Conservation (phyloP, 2,113 vertebrate species). For the Seriola dumerili region DNA sequence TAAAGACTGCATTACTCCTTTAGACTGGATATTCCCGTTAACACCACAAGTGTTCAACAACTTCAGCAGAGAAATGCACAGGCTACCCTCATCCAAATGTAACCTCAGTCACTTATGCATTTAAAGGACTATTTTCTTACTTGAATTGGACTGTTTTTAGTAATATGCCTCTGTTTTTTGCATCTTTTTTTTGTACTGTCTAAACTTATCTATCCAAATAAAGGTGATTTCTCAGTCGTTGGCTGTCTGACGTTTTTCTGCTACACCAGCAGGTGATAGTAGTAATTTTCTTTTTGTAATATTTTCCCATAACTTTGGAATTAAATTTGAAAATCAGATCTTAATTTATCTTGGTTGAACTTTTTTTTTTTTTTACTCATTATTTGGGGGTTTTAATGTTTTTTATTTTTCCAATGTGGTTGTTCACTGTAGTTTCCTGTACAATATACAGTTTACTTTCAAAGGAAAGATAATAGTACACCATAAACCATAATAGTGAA, state of each 20-base stretch:
- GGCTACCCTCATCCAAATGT: constrained; percentile 8
- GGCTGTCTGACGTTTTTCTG: background rate
- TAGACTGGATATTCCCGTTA: constrained; percentile 12
- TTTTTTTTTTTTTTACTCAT: too few relatives aligned
- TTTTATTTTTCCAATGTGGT: too few relatives aligned
- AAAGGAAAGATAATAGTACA: too few relatives aligned
- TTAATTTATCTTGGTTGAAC: too few relatives aligned
- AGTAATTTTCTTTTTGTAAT: too few relatives aligned
- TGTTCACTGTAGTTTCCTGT: too few relatives aligned
- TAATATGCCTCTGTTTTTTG: constrained; percentile 65
- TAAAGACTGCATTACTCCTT: background rate
- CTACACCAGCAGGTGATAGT: background rate
- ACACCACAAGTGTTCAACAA: constrained; percentile 10
- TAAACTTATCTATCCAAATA: constrained; percentile 72
- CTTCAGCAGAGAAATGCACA: constrained; percentile 32
- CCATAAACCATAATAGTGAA: too few relatives aligned
- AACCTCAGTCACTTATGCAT: constrained; percentile 50
- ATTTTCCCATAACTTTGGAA: too few relatives aligned
- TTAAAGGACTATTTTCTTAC: constrained; percentile 77
- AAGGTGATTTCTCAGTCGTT: constrained; percentile 65
- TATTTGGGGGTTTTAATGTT: too few relatives aligned
- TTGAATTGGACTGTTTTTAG: constrained; percentile 73
- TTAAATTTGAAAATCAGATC: too few relatives aligned
- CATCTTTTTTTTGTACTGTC: constrained; percentile 77
- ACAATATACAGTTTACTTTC: too few relatives aligned